Percentiles rank a stretch among this genome's conserved stretches.
Conservation (phyloP, 2,797 vertebrate genomes). For the Strix occidentalis region DNA sequence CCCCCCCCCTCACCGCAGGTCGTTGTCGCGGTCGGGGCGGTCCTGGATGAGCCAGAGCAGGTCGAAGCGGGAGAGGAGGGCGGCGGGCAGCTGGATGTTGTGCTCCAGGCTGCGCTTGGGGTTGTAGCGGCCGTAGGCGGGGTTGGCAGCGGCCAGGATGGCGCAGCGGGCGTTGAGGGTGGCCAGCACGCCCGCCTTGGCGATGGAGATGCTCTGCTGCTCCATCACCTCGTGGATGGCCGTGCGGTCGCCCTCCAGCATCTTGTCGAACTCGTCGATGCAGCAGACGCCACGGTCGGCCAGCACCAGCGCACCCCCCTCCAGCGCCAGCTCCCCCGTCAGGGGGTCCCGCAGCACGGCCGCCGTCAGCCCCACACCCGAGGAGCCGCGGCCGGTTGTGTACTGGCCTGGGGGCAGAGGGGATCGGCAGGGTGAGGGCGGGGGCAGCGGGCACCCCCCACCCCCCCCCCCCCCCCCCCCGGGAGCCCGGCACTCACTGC, state of each 20-base stretch:
- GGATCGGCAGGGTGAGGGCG: background rate
- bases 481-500: conserved; percentile 79
- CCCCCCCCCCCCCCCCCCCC: too few relatives aligned
- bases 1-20: background rate
- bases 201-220: conserved; percentile 94
- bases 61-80: conserved; percentile 91
- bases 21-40: background rate
- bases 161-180: conserved; percentile 94
- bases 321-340: conserved; percentile 88
- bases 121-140: conserved; percentile 91
- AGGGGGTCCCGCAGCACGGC: conserved; percentile 89
- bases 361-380: conserved; percentile 90
- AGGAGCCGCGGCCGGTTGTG: conserved; percentile 91
- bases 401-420: conserved; percentile 83
- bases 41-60: conserved; percentile 82
- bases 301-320: conserved; percentile 90
- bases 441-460: too few relatives aligned
- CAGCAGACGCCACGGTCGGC: conserved; percentile 92
- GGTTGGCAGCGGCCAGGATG: conserved; percentile 90
- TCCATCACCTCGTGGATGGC: conserved; percentile 97
- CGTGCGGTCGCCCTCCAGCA: conserved; percentile 89
- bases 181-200: conserved; percentile 93
- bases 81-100: conserved; percentile 91
- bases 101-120: conserved; percentile 88
- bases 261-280: conserved; percentile 96